Conservation (phyloP, 2,113 vertebrate genomes). For the Laterallus jamaicensis region DNA sequence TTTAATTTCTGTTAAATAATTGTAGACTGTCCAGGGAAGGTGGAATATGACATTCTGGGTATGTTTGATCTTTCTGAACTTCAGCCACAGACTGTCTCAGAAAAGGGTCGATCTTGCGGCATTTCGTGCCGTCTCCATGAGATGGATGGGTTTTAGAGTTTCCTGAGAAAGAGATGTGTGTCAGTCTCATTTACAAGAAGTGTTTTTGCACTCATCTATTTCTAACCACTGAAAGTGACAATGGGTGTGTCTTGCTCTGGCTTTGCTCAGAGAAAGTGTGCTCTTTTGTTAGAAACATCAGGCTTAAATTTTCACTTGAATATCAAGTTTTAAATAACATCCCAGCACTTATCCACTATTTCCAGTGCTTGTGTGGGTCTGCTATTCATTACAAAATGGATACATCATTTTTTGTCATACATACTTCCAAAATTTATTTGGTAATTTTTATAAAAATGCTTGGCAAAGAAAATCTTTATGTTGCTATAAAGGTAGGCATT, state of each 20-base stretch:
- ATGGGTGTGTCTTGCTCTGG: not conserved
- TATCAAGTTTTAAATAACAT: conserved; percentile 35
- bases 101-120: not conserved
- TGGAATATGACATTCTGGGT: not conserved
- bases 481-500: not conserved
- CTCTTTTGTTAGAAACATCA: conserved; percentile 28
- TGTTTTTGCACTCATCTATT: conserved; percentile 30
- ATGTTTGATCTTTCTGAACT: not conserved
- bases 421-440: not conserved
- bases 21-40: conserved; percentile 13
- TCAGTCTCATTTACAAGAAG: not conserved
- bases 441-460: not conserved
- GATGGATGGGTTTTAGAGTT: not conserved
- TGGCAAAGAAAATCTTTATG: not conserved
- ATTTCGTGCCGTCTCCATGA: not conserved
- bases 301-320: conserved; percentile 49
- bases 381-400: not conserved
- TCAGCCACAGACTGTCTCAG: not conserved
- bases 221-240: conserved; percentile 28
- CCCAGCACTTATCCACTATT: not conserved
- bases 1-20: conserved; percentile 6
- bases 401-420: conserved; percentile 7
- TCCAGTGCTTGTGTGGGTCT: not conserved
- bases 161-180: not conserved
- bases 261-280: not conserved